A percentile compares a stretch with the other conserved stretches of the same genome.
These are phyloP conservation scores for Muscidifurax raptorellus DNA, from an alignment of 1,140 invertebrate species.

Conservation along the genomic window DNA sequence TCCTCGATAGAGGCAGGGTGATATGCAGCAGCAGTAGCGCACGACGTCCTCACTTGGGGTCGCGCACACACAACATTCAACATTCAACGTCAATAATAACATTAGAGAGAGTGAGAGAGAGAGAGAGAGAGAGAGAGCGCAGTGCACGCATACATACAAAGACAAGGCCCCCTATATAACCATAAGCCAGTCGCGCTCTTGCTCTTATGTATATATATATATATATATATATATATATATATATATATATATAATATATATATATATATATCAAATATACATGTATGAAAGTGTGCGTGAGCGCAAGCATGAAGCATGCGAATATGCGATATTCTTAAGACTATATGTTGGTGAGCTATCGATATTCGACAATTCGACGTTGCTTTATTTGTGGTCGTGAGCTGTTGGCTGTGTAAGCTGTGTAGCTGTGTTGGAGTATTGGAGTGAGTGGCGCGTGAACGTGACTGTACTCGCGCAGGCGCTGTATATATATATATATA, in stretches of 20 bases:
- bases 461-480: background rate
- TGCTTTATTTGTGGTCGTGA: too few relatives aligned
- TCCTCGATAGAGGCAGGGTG: background rate
- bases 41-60: conserved; percentile 36
- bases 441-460: conserved; percentile 28
- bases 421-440: too few relatives aligned
- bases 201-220: background rate
- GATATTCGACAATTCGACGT: too few relatives aligned
- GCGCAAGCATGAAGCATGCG: background rate
- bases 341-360: too few relatives aligned
- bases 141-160: background rate
- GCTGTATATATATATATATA: too few relatives aligned
- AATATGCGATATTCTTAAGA: too few relatives aligned
- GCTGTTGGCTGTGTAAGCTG: too few relatives aligned
- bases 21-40: background rate
- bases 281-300: background rate
- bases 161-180: background rate
- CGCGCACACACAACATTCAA: conserved; percentile 38
- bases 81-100: conserved; percentile 52
- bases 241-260: too few relatives aligned
- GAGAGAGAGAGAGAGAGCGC: too few relatives aligned
- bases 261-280: too few relatives aligned
- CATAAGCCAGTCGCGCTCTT: background rate
- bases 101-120: conserved; percentile 36
- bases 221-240: background rate